phyloP scores from a whole-genome alignment of 2,888 invertebrate species.

The Ariolimax columbianus region DNA sequence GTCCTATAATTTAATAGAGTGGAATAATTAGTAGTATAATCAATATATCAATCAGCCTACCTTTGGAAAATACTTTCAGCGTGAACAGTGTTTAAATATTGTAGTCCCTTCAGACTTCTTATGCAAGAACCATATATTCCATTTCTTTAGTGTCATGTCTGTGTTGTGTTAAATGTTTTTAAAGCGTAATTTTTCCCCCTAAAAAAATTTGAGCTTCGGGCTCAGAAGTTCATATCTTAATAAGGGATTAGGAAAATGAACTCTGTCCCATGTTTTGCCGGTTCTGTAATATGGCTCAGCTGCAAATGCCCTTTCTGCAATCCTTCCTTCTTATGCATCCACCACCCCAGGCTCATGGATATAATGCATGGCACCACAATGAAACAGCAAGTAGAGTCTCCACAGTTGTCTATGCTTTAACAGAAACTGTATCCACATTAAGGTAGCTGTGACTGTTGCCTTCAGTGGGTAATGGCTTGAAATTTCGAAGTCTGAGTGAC shows the following conservation, averaged over 20 bases:
- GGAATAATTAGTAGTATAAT: too few species aligned
- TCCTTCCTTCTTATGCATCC: neutral
- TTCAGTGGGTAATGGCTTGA: conserved; percentile 16
- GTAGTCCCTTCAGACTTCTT: too few species aligned
- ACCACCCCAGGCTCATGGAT: neutral
- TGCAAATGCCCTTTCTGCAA: neutral
- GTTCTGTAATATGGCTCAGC: neutral
- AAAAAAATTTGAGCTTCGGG: neutral
- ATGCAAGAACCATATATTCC: too few species aligned
- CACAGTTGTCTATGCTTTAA: conserved; percentile 22
- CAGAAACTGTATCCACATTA: conserved; percentile 19
- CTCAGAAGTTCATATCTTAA: neutral
- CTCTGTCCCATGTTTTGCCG: neutral
- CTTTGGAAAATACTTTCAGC: too few species aligned
- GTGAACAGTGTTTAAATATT: too few species aligned
- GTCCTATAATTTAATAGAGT: too few species aligned
- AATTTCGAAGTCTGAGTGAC: conserved; percentile 64
- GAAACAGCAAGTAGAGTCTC: neutral
- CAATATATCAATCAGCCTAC: too few species aligned
- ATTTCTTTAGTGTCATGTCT: too few species aligned
- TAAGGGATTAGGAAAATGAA: neutral
- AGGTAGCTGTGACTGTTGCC: neutral
- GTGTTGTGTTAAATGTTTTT: too few species aligned
- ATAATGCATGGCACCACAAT: conserved; percentile 9
- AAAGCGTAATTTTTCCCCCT: too few species aligned